Evolutionary conservation across 2,888 invertebrate genomes (phyloP), one percentile per base, ranked within the genome.

Genomic region (Sesia bembeciformis): DNA sequence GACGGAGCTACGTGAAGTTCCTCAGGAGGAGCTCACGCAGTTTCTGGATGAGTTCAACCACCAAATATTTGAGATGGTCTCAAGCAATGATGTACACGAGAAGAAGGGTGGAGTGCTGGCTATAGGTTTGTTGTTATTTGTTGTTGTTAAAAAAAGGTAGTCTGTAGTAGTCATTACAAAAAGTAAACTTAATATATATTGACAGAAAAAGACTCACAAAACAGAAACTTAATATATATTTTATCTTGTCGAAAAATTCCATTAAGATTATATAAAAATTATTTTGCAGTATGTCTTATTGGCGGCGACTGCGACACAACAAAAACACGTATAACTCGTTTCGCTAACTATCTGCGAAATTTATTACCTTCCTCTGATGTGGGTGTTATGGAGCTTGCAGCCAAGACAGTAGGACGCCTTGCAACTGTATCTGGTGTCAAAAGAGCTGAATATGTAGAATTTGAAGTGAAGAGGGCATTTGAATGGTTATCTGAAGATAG

Each of bases 371-470:
- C 97, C 3, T 95, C 93, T 63, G 98, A 98, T 90, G 94, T 95
- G 0, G 94, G 94, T 8, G 97, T 98, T 0, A 98, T 98, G 96
- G 98, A 98, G 86, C 90, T 98, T 64, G 97, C 98, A 3, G 98
- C 98, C 2, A 96, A 97, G 75, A 98, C 98, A 4, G 94, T 99
- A 62, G 98, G 98, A 0, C 95, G 96, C 63, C 87, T 99, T 54
- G 98, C 98, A 3, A 91, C 97, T 39, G 94, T 95, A 23, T 96
- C 96, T 0, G 98, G 98, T 7, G 97, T 97, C 0, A 97, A 97
- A 78, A 95, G 98, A 40, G 96, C 97, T 0, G 98, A 98, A 74
- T 98, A 98, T 76, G 98, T 99, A n/a, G 98, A 98, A 70, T 98
- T 98, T 88, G 98, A 98, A 85, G 97, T 98, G 2, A 97, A 97